Conservation (phyloP, 1,140 invertebrate genomes). For the Lepidotrigona ventralis region DNA sequence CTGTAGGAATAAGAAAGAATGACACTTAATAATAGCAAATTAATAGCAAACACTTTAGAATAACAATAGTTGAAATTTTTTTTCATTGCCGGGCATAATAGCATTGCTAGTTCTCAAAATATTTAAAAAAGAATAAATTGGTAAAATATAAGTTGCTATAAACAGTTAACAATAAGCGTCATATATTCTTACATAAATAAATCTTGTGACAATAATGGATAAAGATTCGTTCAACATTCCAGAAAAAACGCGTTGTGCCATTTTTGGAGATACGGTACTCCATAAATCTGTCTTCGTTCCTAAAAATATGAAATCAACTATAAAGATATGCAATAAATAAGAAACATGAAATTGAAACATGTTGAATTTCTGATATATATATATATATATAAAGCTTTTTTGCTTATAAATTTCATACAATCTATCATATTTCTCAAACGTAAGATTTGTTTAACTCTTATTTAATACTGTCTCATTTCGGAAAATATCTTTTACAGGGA, state of each 20-base stretch:
- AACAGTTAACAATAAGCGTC: no score
- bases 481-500: neutral
- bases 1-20: no score
- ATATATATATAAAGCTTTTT: neutral
- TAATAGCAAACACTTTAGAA: no score
- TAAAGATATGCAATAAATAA: neutral
- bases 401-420: neutral
- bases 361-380: neutral
- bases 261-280: constrained; percentile 89
- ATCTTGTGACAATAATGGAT: constrained; percentile 87
- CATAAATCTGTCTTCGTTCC: constrained; percentile 88
- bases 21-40: no score
- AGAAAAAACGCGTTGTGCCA: constrained; percentile 88
- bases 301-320: constrained; percentile 68
- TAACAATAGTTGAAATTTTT: no score
- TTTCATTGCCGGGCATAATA: no score
- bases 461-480: no score
- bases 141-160: no score
- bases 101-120: no score
- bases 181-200: constrained; percentile 83
- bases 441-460: neutral
- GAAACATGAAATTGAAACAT: neutral
- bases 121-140: no score
- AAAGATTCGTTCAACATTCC: constrained; percentile 91
- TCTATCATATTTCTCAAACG: neutral